Evolutionary conservation across 2,797 vertebrate species (phyloP).

Genomic region (Graptemys geographica): DNA sequence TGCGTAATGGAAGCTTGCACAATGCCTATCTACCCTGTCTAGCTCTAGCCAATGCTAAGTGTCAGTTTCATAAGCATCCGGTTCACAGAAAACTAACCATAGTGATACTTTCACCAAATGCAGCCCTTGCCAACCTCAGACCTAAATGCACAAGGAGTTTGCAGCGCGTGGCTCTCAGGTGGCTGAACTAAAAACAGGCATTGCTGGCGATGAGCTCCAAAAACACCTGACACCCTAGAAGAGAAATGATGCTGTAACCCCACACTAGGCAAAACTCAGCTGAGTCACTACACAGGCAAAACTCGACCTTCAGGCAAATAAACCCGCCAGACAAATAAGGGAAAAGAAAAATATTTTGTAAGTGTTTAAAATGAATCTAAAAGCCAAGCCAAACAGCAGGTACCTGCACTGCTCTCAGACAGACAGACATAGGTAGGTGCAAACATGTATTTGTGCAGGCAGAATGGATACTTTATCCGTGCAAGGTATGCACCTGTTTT

Average conservation of each 20-base stretch:
- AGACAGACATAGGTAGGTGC: not conserved
- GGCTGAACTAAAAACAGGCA: not conserved
- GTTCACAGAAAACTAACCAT: not conserved
- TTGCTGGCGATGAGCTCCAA: not conserved
- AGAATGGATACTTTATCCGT: fast-evolving
- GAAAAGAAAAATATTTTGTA: not conserved
- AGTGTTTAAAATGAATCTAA: not conserved
- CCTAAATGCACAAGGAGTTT: not conserved
- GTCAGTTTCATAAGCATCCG: slow-evolving; percentile 38
- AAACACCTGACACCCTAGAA: not conserved
- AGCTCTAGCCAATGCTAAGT: slow-evolving; percentile 4
- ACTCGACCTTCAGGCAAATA: not conserved
- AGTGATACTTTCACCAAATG: slow-evolving; percentile 9
- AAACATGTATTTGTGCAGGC: fast-evolving
- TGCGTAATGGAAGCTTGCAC: not conserved
- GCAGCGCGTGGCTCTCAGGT: not conserved
- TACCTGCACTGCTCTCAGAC: too few relatives aligned
- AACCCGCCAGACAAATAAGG: too few relatives aligned
- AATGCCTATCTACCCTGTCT: not conserved
- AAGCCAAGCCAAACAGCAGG: not conserved
- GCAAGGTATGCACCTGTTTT: not conserved
- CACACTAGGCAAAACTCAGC: not conserved
- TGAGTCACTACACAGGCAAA: not conserved
- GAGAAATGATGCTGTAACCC: not conserved
- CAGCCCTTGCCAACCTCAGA: not conserved